phyloP scores from a whole-genome alignment of 2,113 vertebrate genomes.

The Mustelus asterias region DNA sequence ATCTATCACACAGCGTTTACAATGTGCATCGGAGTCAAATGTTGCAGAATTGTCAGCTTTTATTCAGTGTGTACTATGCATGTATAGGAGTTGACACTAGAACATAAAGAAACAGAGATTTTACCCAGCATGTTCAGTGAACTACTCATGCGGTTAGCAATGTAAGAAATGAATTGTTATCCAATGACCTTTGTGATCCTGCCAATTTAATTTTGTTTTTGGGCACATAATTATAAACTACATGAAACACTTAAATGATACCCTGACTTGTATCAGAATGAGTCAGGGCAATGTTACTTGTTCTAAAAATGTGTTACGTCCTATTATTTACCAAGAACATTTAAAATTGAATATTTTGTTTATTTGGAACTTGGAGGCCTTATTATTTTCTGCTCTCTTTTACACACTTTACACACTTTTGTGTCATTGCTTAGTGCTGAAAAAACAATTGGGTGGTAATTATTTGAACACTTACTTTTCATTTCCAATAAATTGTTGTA shows the following conservation, averaged over 20 bases:
- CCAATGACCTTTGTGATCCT: constrained; percentile 27
- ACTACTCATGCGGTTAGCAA: background rate
- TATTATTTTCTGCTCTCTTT: background rate
- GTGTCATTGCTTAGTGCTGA: background rate
- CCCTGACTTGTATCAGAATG: constrained; percentile 6
- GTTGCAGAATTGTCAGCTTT: background rate
- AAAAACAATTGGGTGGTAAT: background rate
- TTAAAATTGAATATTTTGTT: constrained; percentile 23
- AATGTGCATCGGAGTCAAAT: background rate
- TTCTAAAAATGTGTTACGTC: background rate
- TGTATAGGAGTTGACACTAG: background rate
- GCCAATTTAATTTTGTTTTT: constrained; percentile 34
- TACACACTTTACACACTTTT: background rate
- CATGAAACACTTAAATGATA: constrained; percentile 18
- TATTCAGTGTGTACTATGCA: background rate
- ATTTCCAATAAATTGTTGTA: background rate
- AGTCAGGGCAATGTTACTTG: background rate
- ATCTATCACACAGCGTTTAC: background rate
- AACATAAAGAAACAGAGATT: constrained; percentile 15
- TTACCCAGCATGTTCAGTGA: constrained; percentile 24
- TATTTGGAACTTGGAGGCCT: background rate
- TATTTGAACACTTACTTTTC: background rate
- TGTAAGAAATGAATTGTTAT: constrained; percentile 27
- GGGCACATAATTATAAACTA: constrained; percentile 19
- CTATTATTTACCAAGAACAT: background rate